These are phyloP conservation scores for Cranoglanis bouderius DNA, from an alignment of 2,113 vertebrate genomes.

Conservation along the genomic window DNA sequence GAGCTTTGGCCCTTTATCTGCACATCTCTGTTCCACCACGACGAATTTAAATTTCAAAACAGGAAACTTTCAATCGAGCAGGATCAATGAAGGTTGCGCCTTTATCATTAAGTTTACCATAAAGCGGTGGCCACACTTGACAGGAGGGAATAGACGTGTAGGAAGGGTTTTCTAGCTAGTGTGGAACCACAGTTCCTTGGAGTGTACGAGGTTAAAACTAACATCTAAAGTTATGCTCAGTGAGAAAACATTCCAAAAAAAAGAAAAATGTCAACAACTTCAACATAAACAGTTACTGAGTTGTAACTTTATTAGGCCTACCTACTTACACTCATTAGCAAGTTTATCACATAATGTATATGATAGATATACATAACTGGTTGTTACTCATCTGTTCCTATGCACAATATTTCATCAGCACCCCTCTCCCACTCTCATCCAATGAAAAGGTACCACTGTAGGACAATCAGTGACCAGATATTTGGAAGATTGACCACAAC, in stretches of 20 bases:
- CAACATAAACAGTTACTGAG: background rate
- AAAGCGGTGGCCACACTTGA: conserved; percentile 40
- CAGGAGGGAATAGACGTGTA: conserved; percentile 22
- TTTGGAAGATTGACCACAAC: background rate
- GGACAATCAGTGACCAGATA: too few relatives aligned
- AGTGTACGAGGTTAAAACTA: conserved; percentile 5
- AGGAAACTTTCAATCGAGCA: conserved; percentile 70
- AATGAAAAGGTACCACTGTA: background rate
- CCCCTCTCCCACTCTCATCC: background rate
- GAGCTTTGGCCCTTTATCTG: conserved; percentile 63
- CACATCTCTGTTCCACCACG: conserved; percentile 36
- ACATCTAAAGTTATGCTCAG: background rate
- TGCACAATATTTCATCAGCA: background rate
- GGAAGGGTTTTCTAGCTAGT: background rate
- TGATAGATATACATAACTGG: background rate
- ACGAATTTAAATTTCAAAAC: conserved; percentile 79
- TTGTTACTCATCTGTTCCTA: background rate
- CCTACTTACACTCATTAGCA: background rate
- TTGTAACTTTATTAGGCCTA: background rate
- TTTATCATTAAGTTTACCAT: conserved; percentile 53
- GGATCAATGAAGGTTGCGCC: conserved; percentile 70
- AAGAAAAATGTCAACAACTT: conserved; percentile 17
- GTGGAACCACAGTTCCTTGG: background rate
- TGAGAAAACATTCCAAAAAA: background rate
- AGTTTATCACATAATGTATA: background rate